Percentiles rank a stretch among this genome's conserved stretches.
Conservation (phyloP, 2,888 invertebrate genomes). For the Pseudococcus jackbeardsleyi region DNA sequence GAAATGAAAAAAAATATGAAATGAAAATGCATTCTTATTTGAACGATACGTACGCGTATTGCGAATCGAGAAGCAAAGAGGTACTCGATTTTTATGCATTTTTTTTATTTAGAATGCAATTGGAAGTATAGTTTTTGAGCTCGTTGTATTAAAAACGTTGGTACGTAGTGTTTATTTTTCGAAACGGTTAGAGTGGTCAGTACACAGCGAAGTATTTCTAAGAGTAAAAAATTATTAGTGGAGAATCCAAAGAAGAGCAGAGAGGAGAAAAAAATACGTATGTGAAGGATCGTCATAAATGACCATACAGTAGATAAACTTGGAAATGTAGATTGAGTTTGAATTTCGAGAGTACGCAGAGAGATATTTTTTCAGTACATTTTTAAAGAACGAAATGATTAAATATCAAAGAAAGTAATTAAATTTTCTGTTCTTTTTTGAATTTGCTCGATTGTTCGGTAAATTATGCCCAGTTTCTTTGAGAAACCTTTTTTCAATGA, state of each 20-base stretch:
- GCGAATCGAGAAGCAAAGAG: neutral
- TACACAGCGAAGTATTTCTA: neutral
- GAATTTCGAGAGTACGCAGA: neutral
- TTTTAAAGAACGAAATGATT: too few species aligned
- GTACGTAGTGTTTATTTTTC: neutral
- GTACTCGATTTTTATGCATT: conserved; percentile 4
- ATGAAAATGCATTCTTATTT: too few species aligned
- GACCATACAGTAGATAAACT: neutral
- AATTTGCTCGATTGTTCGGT: too few species aligned
- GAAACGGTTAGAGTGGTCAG: neutral
- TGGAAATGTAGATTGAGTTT: neutral
- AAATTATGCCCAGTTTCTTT: too few species aligned
- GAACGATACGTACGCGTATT: neutral
- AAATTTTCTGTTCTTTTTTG: too few species aligned
- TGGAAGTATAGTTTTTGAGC: neutral
- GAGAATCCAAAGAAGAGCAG: neutral
- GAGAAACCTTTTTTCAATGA: too few species aligned
- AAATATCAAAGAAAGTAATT: too few species aligned
- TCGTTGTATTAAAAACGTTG: neutral
- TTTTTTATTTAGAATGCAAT: conserved; percentile 23
- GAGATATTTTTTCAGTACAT: neutral
- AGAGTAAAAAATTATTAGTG: neutral
- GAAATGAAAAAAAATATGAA: too few species aligned
- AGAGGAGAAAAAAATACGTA: neutral
- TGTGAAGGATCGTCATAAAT: neutral